Percentiles rank a stretch among this genome's conserved stretches.
These are phyloP conservation scores for Heterodera schachtii DNA, from an alignment of 1,140 invertebrate species.

Conservation along the genomic window DNA sequence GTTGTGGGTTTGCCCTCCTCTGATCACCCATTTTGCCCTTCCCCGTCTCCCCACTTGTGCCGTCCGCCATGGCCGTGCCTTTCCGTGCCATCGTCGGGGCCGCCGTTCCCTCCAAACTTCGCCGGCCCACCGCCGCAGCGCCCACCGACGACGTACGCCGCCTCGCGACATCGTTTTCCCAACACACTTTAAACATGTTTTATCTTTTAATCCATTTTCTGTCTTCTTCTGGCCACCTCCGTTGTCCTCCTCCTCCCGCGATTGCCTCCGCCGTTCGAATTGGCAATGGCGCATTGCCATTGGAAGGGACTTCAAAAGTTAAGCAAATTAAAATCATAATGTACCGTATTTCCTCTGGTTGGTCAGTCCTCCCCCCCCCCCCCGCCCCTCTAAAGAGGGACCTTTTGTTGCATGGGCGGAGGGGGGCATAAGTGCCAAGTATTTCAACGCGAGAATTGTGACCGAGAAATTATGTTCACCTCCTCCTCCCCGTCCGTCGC, in stretches of 20 bases:
- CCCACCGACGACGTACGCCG: conserved; percentile 18
- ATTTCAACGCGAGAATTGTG: no score
- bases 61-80: neutral
- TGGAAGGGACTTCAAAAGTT: no score
- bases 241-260: neutral
- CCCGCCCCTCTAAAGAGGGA: no score
- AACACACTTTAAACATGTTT: neutral
- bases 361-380: no score
- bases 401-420: no score
- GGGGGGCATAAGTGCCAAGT: no score
- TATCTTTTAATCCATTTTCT: neutral
- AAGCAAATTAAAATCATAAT: no score
- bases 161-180: conserved; percentile 11
- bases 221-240: neutral
- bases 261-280: neutral
- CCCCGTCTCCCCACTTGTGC: neutral
- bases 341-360: no score
- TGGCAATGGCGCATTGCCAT: no score
- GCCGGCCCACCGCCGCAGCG: neutral
- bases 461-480: neutral
- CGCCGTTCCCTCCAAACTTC: neutral
- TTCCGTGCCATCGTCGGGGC: neutral
- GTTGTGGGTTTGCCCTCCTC: no score
- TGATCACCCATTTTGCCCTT: neutral
- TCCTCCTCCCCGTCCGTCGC: neutral